Evolutionary conservation across 2,113 vertebrate species (phyloP), one percentile per base, ranked within the genome.

Genomic region (Steatornis caripensis): DNA sequence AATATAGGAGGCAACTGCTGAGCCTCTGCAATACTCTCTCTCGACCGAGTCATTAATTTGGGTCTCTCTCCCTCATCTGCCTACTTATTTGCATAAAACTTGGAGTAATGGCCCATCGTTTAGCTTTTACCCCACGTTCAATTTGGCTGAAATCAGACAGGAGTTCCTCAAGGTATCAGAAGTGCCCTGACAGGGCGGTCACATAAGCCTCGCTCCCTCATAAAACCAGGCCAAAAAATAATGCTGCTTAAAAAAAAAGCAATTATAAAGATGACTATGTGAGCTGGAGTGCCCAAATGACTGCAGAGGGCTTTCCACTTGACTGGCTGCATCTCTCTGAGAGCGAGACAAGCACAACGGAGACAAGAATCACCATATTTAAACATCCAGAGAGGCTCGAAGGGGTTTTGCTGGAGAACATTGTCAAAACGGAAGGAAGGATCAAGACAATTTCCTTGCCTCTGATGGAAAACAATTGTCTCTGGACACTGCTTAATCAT

Each of bases 401-500:
- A 78, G 65, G 55, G n/a, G 32, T 2, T 84, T 80, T 90, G 60
- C 89, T 72, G 61, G 43, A 90, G 65, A 88, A 11, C 29, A 17
- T 0, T 75, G 71, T 48, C 66, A 84, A 53, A 75, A 46, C 37
- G 29, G 77, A 64, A 78, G 36, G 53, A 36, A 87, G 19, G 24
- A 78, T 54, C 10, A 10, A 75, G 57, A 84, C 7, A 17, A 65
- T 61, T 85, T 91, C 74, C 41, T 55, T 61, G 64, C 48, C 64
- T 87, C 69, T 87, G 86, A 87, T 72, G 74, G 80, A 79, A 87
- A 87, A 55, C 65, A 84, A 69, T 53, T 61, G 37, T 81, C 60
- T 81, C 86, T 79, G 92, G 55, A 71, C 74, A 39, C 74, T 58
- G 83, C 70, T 93, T 64, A 81, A 97, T 75, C 88, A 91, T 51